Evolutionary conservation across 2,113 vertebrate genomes (phyloP).

Genomic region (Hippocampus comes): DNA sequence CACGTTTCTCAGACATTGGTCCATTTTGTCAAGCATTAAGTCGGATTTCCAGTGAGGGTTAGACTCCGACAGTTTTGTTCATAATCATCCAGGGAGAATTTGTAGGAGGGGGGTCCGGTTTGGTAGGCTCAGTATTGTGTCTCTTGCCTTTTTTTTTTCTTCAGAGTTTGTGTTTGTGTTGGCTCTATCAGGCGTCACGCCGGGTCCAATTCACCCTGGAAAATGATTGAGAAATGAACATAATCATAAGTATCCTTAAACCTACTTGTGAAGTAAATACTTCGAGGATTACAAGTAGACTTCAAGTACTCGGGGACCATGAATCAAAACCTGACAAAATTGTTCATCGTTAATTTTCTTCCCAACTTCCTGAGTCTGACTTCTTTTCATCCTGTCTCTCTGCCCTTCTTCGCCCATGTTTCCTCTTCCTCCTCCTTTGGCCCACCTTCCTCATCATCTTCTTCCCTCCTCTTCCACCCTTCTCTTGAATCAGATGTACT

Average conservation of each 20-base stretch:
- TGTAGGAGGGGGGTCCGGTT: no score
- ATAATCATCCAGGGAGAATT: no score
- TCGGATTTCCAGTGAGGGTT: no score
- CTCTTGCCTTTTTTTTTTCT: no score
- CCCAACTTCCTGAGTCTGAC: conserved; percentile 56
- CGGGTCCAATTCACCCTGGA: not conserved
- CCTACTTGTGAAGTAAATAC: no score
- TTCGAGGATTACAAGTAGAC: no score
- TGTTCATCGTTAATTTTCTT: not conserved
- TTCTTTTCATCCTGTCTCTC: conserved; percentile 68
- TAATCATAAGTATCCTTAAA: not conserved
- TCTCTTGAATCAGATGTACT: conserved; percentile 80
- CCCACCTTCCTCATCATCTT: conserved; percentile 31
- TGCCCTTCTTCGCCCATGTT: conserved; percentile 47
- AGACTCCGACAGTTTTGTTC: no score
- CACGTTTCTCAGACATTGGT: no score
- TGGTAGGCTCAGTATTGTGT: no score
- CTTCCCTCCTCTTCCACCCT: conserved; percentile 24
- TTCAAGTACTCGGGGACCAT: no score
- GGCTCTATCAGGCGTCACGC: not conserved
- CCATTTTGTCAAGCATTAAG: no score
- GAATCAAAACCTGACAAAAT: not conserved
- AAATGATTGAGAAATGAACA: not conserved
- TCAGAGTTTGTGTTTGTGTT: no score
- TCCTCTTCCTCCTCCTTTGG: conserved; percentile 28